Evolutionary conservation across 1,140 invertebrate genomes (phyloP), one percentile per base, ranked within the genome.

Genomic region (Anastatus disparis): DNA sequence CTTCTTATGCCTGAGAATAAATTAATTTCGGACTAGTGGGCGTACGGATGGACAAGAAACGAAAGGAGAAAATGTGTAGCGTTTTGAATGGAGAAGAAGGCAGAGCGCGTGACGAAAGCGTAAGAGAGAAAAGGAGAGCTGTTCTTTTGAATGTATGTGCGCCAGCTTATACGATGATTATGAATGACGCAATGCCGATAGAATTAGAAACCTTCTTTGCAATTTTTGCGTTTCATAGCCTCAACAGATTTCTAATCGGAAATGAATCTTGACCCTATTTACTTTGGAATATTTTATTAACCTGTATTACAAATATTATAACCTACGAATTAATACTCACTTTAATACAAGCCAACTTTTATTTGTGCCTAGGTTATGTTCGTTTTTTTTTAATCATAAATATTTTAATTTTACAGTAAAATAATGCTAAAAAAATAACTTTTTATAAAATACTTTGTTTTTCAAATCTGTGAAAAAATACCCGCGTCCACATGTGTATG

Each of bases 161-260:
- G 29, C 9, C 31, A 20, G 10, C 9, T 46, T 22, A 22, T 20
- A 31, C 55, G 29, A 65, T 42, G 13, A 7, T 42, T 55, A n/a
- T 42, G 15, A 65, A 55, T 65, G 50, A 65, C n/a, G 50, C 42
- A 55, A 65, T 8, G 12, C 20, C n/a, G 63, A 35, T 65, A 53
- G 63, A 65, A 55, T 65, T 53, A 65, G 63, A 65, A 65, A 65
- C 50, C 48, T 20, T 52, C 48, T 24, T 26, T 17, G 20, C n/a
- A n/a, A 26, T 64, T 38, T 64, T 64, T 15, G 35, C 22, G 13
- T 6, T 22, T 17, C 9, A 15, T 1, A 12, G 10, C 6, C 24
- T 0, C 4, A 1, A 26, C 8, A 50, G 3, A 52, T 52, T 52
- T 52, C 27, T 52, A 1, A 3, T 26, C 8, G 10, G 3, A 27